Evolutionary conservation across 2,888 invertebrate genomes (phyloP), one percentile per base, ranked within the genome.

Genomic region (Heliothis peltigera): DNA sequence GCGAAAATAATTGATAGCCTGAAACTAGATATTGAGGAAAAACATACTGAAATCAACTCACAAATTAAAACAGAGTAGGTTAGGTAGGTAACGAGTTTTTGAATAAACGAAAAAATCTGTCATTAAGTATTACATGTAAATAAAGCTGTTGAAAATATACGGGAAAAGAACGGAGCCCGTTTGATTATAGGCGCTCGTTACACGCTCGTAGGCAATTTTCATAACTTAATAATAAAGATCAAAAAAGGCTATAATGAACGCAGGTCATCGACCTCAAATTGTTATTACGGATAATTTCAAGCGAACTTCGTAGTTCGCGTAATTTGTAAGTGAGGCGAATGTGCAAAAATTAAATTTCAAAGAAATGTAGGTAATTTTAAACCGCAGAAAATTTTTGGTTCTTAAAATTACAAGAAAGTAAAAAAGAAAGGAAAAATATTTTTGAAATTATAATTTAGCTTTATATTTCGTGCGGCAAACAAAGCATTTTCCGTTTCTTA

Each of bases 141-240:
- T 71, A 63, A 70, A 60, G 48, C 21, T 59, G 32, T 63, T 43
- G 28, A 60, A 70, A 64, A 70, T 65, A 64, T 32, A 65, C n/a
- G 47, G 53, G 15, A 17, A 49, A 54, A 39, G 22, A 28, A 22
- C 47, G 42, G 46, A 28, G 17, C 19, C 39, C 42, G 60, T 60
- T 74, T 70, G 51, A 70, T 52, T 72, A 63, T 57, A 39, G 43
- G 43, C 12, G 10, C 57, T 75, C 67, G 77, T 75, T 75, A 71
- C 60, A 59, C 61, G 47, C 47, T 65, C 22, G 53, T 48, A 28
- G 60, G 75, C 51, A 72, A 77, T 67, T 63, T 73, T 72, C 63
- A 72, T 75, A 77, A 72, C 62, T 71, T 77, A 60, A 66, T 75
- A 71, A 75, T 58, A 46, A 63, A 63, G 25, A 58, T 71, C 25